Conservation (phyloP, 2,888 invertebrate genomes). For the Meiosimyza platycephala region DNA sequence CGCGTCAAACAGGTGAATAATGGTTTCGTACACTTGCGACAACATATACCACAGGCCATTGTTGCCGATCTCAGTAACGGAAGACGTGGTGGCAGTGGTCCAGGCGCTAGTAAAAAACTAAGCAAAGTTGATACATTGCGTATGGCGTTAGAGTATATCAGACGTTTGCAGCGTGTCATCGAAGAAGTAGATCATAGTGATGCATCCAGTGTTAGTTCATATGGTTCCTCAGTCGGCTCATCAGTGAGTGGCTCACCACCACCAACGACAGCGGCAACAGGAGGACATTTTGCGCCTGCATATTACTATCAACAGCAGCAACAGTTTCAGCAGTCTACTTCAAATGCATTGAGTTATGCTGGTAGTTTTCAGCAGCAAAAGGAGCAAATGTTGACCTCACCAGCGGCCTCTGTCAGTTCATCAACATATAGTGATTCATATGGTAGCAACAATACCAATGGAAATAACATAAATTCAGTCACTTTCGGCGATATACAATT, state of each 20-base stretch:
- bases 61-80: conserved; percentile 77
- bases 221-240: conserved; percentile 42
- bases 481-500: conserved; percentile 41
- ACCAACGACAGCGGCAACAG: conserved; percentile 36
- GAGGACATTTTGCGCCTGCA: neutral
- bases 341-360: conserved; percentile 42
- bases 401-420: conserved; percentile 51
- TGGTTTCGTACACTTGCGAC: conserved; percentile 88
- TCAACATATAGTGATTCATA: conserved; percentile 44
- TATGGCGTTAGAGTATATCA: conserved; percentile 91
- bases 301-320: conserved; percentile 35
- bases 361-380: conserved; percentile 45
- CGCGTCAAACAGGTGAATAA: conserved; percentile 95
- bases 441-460: conserved; percentile 42
- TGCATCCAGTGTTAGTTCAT: conserved; percentile 56
- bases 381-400: conserved; percentile 51
- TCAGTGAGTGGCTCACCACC: conserved; percentile 48
- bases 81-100: conserved; percentile 74
- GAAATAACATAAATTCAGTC: conserved; percentile 1
- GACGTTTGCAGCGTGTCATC: conserved; percentile 76
- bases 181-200: conserved; percentile 69
- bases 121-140: conserved; percentile 91
- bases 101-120: conserved; percentile 79
- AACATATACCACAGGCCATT: conserved; percentile 87
- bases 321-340: conserved; percentile 5